Conservation (phyloP, 2,797 vertebrate genomes). For the Phataginus tetradactyla region DNA sequence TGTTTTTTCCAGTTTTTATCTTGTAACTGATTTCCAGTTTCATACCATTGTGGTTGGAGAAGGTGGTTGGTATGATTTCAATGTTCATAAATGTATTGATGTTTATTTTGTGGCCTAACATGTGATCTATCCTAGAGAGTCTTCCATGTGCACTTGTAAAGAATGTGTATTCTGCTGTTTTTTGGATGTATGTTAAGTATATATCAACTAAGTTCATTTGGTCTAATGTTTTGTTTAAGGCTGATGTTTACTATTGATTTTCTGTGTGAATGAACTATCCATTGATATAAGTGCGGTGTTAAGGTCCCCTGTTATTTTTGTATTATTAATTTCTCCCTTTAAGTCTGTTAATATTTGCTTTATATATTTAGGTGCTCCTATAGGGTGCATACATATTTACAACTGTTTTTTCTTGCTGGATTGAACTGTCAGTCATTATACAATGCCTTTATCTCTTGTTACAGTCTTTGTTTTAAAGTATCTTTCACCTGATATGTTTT, state of each 20-base stretch:
- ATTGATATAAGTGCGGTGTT: background rate
- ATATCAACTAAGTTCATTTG: background rate
- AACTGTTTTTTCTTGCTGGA: background rate
- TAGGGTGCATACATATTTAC: background rate
- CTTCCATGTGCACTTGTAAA: background rate
- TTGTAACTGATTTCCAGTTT: background rate
- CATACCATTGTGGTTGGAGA: background rate
- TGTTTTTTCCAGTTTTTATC: background rate
- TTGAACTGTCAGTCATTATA: background rate
- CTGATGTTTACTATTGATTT: background rate
- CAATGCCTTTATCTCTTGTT: background rate
- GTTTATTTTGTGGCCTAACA: no score
- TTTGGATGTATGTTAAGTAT: background rate
- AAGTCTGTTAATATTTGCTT: background rate
- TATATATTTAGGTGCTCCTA: background rate
- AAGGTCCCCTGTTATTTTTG: background rate
- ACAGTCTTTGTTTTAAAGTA: background rate
- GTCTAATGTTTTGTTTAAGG: background rate
- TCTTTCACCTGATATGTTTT: background rate
- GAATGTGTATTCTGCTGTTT: background rate
- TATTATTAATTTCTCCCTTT: background rate
- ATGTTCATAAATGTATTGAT: no score
- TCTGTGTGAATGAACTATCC: background rate
- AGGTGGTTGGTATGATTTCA: background rate
- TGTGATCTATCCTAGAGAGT: background rate